Conservation (phyloP, 2,888 invertebrate genomes). For the Metacarcinus magister region DNA sequence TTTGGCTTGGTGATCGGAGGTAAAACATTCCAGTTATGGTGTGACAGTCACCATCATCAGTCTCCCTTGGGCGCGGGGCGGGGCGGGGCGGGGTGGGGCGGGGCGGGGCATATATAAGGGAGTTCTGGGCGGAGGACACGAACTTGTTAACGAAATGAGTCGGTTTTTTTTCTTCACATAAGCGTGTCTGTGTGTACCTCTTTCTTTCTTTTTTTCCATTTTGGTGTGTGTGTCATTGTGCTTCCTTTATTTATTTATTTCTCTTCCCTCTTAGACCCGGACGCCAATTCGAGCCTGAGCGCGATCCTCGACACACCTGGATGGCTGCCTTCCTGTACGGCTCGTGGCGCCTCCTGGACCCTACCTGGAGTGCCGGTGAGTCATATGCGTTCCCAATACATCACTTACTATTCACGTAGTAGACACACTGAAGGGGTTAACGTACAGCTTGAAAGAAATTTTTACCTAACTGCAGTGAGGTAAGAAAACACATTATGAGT, state of each 20-base stretch:
- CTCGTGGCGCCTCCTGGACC: constrained; percentile 84
- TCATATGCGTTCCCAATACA: not conserved
- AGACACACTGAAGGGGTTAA: not conserved
- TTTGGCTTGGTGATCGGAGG: not conserved
- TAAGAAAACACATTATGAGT: not conserved
- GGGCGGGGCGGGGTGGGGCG: too few species aligned
- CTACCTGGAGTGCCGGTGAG: constrained; percentile 84
- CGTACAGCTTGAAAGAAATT: not conserved
- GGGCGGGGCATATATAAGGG: too few species aligned
- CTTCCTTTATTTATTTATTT: not conserved
- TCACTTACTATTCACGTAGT: not conserved
- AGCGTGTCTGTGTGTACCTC: constrained; percentile 20
- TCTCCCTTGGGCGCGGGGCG: too few species aligned
- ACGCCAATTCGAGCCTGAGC: constrained; percentile 83
- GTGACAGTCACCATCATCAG: not conserved
- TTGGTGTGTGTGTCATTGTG: not conserved
- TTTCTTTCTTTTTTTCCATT: not conserved
- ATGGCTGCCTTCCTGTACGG: constrained; percentile 84
- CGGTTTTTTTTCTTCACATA: not conserved
- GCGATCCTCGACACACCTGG: constrained; percentile 84
- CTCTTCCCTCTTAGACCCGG: constrained; percentile 82
- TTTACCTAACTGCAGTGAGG: not conserved
- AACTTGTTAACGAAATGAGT: not conserved
- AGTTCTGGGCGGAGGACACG: too few species aligned
- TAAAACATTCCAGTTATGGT: not conserved